Evolutionary conservation across 1,140 invertebrate species (phyloP), one percentile per base, ranked within the genome.

Genomic region (Zaprionus kolodkinae): DNA sequence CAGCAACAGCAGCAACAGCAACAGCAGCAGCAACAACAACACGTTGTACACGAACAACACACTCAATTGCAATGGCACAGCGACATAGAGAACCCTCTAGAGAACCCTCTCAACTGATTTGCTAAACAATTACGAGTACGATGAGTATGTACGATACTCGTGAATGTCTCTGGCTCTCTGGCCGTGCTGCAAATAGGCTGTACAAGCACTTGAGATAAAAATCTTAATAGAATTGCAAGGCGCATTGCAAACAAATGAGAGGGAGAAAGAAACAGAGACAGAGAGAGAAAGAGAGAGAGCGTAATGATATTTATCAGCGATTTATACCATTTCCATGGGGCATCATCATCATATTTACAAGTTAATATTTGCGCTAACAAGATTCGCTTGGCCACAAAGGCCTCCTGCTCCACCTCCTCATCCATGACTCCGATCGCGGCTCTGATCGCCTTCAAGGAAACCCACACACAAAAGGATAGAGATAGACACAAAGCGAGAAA

Each of bases 281-380:
- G 50, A 21, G 21, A 40, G 43, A 33, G 15, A 62, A 64, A 48
- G 35, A 43, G 67, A 43, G 65, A 68, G 50, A 35, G 81, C 86
- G 68, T 89, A 89, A 89, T 89, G 85, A 89, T 89, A 89, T 89
- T 89, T 89, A 89, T 89, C 85, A 85, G 80, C 81, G 68, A 91
- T 88, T 87, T 86, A 83, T 85, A 88, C 84, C 76, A 91, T 91
- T 91, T 91, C 89, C 87, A 91, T 85, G 78, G 82, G 84, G 88
- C 88, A 91, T 91, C 85, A 91, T 91, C 88, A 91, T 91, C 88
- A 91, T 91, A 91, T 91, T 91, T 91, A 91, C 88, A 91, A 91
- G 88, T 91, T 91, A 91, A 91, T 91, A 91, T 91, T 90, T 91
- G 82, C 88, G 88, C 84, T 91, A 91, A 91, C 87, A 91, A 91